Base-by-base conservation (phyloP, 2,888 invertebrate species). In the Hypomecis punctinalis region DNA sequence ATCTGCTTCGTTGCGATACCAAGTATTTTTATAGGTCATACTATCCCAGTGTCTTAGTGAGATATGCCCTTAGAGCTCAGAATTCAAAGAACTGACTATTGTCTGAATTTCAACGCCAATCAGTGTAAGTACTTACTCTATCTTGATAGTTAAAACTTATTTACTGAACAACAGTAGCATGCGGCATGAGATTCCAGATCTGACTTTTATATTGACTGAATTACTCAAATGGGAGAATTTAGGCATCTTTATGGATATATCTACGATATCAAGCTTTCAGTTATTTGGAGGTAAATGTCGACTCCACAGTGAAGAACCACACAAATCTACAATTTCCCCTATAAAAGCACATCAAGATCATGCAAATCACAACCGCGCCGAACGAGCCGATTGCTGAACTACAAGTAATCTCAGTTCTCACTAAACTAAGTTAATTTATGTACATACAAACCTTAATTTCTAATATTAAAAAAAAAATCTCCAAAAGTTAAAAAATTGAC, bases 401-500 rank as follows among this genome's bases (percentile, higher is more conserved):
- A 77, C 83, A 71, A 40, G 63, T 71, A 90, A 91, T 90, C 90
- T 90, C 90, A 88, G 77, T 85, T 84, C 71, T 72, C 82, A 83
- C 65, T 67, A 76, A 76, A 66, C 82, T 75, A 55, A 56, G 39
- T 52, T 49, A 60, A 13, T 61, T 58, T 71, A 76, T 74, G 72
- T 89, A 89, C 89, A 78, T 89, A 90, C 88, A 89, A 67, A 80
- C 76, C 83, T 84, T 86, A 87, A 79, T 76, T 70, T 66, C 71
- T 76, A 82, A 71, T 68, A 81, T 81, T 79, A 10, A 46, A 55
- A 80, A 83, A 82, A 86, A 86, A 86, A 87, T 83, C 85, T 88
- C 88, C 85, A 89, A 90, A 88, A 85, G 86, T 89, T 86, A 85
- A 88, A 87, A 91, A 91, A 88, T 86, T 84, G 90, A 91, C 89